Evolutionary conservation across 2,113 vertebrate genomes (phyloP).

Genomic region (Cochlearius cochlearius): DNA sequence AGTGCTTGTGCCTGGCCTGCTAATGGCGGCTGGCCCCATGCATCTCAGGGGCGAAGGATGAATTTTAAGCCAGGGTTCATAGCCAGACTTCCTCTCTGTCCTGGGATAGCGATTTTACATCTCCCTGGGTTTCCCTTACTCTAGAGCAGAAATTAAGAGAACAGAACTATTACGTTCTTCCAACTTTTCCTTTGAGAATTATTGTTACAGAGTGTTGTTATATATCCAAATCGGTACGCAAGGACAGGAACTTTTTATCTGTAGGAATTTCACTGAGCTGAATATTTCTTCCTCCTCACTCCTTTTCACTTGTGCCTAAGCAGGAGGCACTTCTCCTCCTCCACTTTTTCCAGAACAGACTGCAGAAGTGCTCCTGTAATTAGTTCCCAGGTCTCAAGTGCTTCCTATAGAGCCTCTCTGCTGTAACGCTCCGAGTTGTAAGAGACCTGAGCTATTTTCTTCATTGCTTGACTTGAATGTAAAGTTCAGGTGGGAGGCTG

Average conservation of each 20-base stretch:
- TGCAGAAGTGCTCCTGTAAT: background rate
- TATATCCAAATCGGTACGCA: background rate
- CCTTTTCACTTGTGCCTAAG: background rate
- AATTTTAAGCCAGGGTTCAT: background rate
- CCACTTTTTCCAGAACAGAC: background rate
- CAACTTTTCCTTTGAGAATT: background rate
- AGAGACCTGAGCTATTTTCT: background rate
- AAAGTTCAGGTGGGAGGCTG: background rate
- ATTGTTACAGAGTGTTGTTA: background rate
- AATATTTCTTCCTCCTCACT: background rate
- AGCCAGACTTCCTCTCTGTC: background rate
- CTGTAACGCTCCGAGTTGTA: fast-evolving
- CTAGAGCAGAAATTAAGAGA: background rate
- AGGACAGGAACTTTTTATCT: background rate
- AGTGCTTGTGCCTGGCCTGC: background rate
- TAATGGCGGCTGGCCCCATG: background rate
- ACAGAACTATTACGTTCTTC: background rate
- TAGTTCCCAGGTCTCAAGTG: background rate
- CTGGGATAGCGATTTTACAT: background rate
- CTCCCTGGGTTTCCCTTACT: background rate
- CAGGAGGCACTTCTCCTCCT: background rate
- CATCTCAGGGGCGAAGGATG: no score
- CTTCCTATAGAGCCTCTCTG: background rate
- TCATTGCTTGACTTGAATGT: background rate
- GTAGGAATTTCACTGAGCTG: background rate